Evolutionary conservation across 2,113 vertebrate genomes (phyloP).

Genomic region (Daboia siamensis): DNA sequence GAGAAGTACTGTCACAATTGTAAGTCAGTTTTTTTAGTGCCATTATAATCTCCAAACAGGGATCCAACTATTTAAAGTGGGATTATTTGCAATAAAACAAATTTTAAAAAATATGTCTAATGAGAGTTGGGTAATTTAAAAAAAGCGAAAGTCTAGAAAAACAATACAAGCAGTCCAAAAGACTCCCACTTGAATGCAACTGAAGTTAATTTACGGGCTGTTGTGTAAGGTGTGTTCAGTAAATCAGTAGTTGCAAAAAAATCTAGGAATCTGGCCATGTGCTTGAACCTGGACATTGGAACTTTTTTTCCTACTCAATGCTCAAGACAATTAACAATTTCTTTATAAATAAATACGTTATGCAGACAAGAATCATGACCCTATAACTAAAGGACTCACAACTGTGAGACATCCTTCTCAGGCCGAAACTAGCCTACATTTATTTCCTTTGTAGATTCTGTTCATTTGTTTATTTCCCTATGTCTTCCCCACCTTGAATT

Average conservation of each 20-base stretch:
- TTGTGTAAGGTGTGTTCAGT: neutral
- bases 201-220: neutral
- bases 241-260: neutral
- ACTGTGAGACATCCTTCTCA: neutral
- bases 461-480: neutral
- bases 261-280: neutral
- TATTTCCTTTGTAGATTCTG: neutral
- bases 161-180: neutral
- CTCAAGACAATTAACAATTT: neutral
- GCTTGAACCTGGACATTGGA: neutral
- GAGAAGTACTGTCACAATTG: neutral
- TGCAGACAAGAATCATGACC: neutral
- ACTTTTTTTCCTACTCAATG: neutral
- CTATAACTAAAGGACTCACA: neutral
- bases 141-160: neutral
- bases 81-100: neutral
- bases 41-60: neutral
- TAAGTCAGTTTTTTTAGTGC: neutral
- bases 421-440: neutral
- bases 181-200: neutral
- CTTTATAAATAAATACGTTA: neutral
- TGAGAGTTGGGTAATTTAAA: neutral
- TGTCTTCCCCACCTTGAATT: neutral
- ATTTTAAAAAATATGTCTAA: neutral
- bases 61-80: neutral